A percentile compares a stretch with the other conserved stretches of the same genome.
These are phyloP conservation scores for Nyctalus aviator DNA, from an alignment of 2,797 vertebrate species.

Conservation along the genomic window DNA sequence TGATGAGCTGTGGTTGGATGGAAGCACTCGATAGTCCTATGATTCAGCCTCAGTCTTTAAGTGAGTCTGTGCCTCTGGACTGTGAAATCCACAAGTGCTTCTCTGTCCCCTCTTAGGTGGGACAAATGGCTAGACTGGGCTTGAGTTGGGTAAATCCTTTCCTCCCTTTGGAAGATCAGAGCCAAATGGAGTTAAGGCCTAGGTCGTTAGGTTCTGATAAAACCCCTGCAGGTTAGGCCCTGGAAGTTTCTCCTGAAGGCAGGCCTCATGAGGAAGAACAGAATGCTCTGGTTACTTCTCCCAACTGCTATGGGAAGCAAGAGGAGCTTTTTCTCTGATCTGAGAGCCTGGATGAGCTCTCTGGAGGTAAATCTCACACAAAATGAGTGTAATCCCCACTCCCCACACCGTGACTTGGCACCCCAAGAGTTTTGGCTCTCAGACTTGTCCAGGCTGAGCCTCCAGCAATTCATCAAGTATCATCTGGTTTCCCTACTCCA, in stretches of 20 bases:
- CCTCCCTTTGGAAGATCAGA: neutral
- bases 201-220: neutral
- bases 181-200: neutral
- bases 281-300: neutral
- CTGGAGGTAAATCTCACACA: neutral
- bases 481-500: neutral
- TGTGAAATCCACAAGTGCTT: neutral
- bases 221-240: neutral
- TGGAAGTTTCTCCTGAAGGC: neutral
- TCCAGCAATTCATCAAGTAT: neutral
- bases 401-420: neutral
- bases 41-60: neutral
- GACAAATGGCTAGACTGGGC: neutral
- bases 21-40: neutral
- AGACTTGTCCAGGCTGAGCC: neutral
- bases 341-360: neutral
- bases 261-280: neutral
- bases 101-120: neutral
- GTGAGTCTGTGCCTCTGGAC: neutral
- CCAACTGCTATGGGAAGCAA: neutral
- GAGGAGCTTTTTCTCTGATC: neutral
- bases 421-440: neutral
- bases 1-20: neutral
- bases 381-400: neutral
- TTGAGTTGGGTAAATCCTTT: neutral